Conservation (phyloP, 2,888 invertebrate species). For the Heliothis peltigera region DNA sequence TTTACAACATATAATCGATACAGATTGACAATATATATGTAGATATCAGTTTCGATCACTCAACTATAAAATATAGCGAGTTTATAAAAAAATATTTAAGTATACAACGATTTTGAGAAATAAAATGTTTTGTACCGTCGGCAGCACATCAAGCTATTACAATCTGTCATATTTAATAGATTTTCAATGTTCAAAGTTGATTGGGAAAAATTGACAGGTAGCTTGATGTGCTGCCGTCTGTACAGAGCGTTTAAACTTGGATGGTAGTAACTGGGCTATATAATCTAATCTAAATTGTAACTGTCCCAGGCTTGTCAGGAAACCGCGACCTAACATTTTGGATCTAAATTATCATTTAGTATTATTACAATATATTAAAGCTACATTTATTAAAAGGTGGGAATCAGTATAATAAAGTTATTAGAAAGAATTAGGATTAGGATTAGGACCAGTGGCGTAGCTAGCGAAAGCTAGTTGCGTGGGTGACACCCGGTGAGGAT, state of each 20-base stretch:
- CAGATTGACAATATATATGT: constrained; percentile 38
- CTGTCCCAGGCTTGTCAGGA: constrained; percentile 35
- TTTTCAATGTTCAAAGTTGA: no score
- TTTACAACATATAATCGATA: constrained; percentile 44
- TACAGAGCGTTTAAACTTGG: constrained; percentile 45
- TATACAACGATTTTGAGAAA: constrained; percentile 61
- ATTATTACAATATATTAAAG: constrained; percentile 49
- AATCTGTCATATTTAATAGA: no score
- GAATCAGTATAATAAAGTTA: constrained; percentile 39
- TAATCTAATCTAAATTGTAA: constrained; percentile 39
- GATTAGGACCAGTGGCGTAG: no score
- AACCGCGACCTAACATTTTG: constrained; percentile 35
- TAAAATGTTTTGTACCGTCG: constrained; percentile 51
- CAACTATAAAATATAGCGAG: constrained; percentile 52
- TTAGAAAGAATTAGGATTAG: constrained; percentile 24
- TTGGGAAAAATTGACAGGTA: no score
- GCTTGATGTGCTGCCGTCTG: no score
- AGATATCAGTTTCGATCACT: constrained; percentile 59
- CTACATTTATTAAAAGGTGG: constrained; percentile 51
- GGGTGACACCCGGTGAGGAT: no score
- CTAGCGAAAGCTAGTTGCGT: no score
- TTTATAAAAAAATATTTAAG: constrained; percentile 75
- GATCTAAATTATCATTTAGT: constrained; percentile 32
- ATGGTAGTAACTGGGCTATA: constrained; percentile 39
- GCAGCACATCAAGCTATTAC: no score